Conservation (phyloP, 2,113 vertebrate species). For the Chlamydotis undulata region DNA sequence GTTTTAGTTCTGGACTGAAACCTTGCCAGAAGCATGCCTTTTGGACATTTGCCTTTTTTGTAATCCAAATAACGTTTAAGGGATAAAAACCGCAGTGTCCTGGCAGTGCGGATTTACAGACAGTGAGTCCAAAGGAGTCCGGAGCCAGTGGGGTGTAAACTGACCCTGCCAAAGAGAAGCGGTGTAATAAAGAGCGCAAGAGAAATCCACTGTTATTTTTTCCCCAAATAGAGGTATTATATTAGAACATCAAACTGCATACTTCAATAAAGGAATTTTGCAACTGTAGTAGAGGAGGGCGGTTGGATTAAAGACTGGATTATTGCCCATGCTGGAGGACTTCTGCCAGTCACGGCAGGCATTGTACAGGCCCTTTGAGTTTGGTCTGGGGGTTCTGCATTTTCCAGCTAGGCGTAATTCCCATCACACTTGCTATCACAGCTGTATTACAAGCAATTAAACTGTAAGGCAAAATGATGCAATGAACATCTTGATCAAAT, state of each 20-base stretch:
- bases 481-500: not conserved
- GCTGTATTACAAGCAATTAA: not conserved
- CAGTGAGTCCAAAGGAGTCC: not conserved
- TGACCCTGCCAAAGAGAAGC: not conserved
- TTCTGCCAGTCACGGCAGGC: not conserved
- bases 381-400: not conserved
- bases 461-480: not conserved
- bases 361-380: not conserved
- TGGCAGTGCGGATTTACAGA: not conserved
- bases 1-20: not conserved
- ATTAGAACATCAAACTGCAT: not conserved
- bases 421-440: not conserved
- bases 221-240: not conserved
- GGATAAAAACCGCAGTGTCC: not conserved
- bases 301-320: not conserved
- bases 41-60: not conserved
- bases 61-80: not conserved
- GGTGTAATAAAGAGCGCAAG: not conserved
- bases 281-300: not conserved
- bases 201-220: not conserved
- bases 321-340: not conserved
- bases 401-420: not conserved
- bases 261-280: not conserved
- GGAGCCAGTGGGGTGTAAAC: not conserved
- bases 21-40: not conserved